Base-by-base conservation (phyloP, 2,113 vertebrate genomes). In the Pseudonaja textilis region DNA sequence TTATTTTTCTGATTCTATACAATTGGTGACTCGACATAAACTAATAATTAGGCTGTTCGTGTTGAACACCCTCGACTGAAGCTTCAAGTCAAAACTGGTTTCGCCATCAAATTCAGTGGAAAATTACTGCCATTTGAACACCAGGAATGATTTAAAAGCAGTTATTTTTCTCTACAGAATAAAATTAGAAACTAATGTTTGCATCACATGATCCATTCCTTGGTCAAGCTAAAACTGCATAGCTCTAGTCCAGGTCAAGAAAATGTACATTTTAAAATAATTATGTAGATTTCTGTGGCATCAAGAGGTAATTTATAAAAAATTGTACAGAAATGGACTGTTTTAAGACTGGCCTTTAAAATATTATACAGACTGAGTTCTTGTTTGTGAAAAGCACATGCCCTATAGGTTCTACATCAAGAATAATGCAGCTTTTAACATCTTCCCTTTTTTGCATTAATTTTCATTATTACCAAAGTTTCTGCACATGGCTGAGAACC, bases 31-130 rank as follows among this genome's bases (percentile, higher is more conserved):
- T 57, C 69, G 91, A 93, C 7, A 92, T 45, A 94, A 95, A 95
- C 94, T 34, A 91, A 89, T 22, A 64, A 89, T 55, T 89, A 59
- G 2, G 90, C 57, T 69, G 29, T 92, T 91, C 88, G 50, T 93
- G 90, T 95, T 94, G 89, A 57, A 89, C 88, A 64, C 94, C 89
- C 93, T 93, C 93, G 86, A 92, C 93, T 93, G 85, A 81, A 92
- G 92, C 95, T 95, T 94, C 91, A 95, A 22, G 92, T 94, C 89
- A 91, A 91, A 89, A 94, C 90, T 90, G 94, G 92, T 90, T 93
- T 93, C 54, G 81, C 92, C 89, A 87, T 87, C 89, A 93, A 47
- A 90, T 87, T 93, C 55, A 93, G 64, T 64, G 74, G 45, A 93
- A 90, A 92, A 92, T 81, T 92, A 92, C 34, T 89, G 57, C 34